Base-by-base conservation (phyloP, 2,797 vertebrate species). In the Sebastes iracundus region DNA sequence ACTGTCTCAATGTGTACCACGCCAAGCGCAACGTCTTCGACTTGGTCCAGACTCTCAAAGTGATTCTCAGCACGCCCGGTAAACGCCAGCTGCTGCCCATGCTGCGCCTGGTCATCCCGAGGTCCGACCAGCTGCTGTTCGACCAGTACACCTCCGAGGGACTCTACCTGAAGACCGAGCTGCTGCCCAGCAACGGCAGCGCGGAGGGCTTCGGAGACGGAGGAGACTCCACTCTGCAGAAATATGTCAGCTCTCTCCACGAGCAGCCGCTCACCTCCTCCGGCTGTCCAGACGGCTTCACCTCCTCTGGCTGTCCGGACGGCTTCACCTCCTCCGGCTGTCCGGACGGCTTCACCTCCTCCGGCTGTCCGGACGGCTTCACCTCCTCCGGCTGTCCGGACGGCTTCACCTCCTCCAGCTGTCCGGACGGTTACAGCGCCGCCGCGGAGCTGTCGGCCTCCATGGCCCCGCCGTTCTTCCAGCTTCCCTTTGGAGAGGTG, bases 81-180 rank as follows among this genome's bases (percentile, higher is more conserved):
- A 98, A 98, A 86, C 95, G 97, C 8, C 97, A 97, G 88, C 95
- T 99, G 74, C 93, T 99, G 73, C 98, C 98, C 63, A 96, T 98
- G 96, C 93, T 99, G 85, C 97, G 98, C 33, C 95, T 98, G 77
- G 98, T 98, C 86, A 97, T 99, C 87, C 98, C 98, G 25, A 95
- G 97, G 83, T 97, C 98, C 4, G 98, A 99, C 92, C 98, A 99
- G 95, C 96, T 99, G 62, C 95, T 99, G 60, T 99, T 99, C 80
- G 98, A 99, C 85, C 98, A 97, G 89, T 99, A 99, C 93, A 99
- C 98, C 0, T 97, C 98, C 0, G 97, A 98, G 88, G 98, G 98
- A 9, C 95, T 97, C 62, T 98, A 97, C 85, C 89, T 98, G 74
- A 97, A 96, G 78, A 81, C 94, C 0, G 93, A 94, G 25, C 74